These are phyloP conservation scores for Cyprinus carpio DNA, from an alignment of 2,113 vertebrate species.

Conservation along the genomic window DNA sequence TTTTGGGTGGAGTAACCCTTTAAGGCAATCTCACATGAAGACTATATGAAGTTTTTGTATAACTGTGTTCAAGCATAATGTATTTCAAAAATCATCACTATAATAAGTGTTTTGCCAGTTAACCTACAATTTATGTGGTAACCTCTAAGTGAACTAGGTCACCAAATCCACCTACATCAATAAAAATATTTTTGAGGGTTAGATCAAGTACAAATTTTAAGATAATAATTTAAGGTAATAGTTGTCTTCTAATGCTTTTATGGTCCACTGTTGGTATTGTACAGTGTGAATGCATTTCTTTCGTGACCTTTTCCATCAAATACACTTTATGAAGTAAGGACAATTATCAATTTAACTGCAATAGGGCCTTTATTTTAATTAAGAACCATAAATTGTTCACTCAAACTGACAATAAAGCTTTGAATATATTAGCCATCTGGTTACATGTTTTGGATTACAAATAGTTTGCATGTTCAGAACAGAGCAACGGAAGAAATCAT, in stretches of 20 bases:
- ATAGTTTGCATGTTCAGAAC: background rate
- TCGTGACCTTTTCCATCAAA: background rate
- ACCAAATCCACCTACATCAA: background rate
- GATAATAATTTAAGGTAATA: too few relatives aligned
- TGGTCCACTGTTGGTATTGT: background rate
- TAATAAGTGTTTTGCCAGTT: background rate
- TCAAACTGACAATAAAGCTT: background rate
- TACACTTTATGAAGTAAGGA: background rate
- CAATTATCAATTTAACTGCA: background rate
- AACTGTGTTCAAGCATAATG: background rate
- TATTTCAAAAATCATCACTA: background rate
- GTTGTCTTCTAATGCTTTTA: background rate
- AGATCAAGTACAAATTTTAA: background rate
- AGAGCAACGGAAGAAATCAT: too few relatives aligned
- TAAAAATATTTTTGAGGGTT: background rate
- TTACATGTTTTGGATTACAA: background rate
- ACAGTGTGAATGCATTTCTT: slow-evolving; percentile 6
- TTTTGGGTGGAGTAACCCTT: too few relatives aligned
- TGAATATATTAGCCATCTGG: background rate
- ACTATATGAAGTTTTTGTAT: background rate
- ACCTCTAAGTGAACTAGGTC: background rate
- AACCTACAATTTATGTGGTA: background rate
- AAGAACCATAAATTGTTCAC: background rate
- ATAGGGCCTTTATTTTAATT: background rate
- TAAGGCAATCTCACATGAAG: background rate